Conservation (phyloP, 2,113 vertebrate genomes). For the Plecturocebus donacophilus region DNA sequence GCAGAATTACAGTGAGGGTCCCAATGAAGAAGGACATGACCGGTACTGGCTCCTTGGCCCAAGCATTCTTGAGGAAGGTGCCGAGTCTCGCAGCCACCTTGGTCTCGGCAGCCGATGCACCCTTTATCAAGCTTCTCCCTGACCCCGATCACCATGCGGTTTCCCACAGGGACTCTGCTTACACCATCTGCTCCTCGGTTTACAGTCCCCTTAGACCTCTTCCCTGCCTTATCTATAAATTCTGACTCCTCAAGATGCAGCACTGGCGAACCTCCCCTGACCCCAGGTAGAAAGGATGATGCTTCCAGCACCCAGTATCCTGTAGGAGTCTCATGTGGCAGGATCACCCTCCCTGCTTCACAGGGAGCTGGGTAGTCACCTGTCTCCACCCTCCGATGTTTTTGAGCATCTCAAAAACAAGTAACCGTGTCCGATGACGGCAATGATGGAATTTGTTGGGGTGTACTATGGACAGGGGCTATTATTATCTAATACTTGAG, state of each 20-base stretch:
- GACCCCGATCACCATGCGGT: fast-evolving
- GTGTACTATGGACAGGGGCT: neutral
- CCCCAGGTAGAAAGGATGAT: neutral
- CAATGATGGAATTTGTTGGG: neutral
- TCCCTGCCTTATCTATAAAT: neutral
- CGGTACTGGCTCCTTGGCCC: too few relatives aligned
- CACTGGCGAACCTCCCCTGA: neutral
- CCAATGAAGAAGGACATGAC: too few relatives aligned
- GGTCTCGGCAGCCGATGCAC: too few relatives aligned
- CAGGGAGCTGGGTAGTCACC: fast-evolving
- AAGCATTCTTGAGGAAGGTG: too few relatives aligned
- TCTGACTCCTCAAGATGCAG: neutral
- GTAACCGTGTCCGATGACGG: neutral
- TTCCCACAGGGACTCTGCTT: neutral
- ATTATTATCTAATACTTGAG: neutral
- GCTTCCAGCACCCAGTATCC: neutral
- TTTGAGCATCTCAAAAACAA: neutral
- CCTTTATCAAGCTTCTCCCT: neutral
- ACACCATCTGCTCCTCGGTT: neutral
- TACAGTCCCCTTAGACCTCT: neutral
- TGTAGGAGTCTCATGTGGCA: neutral
- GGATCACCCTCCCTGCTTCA: neutral
- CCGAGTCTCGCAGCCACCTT: too few relatives aligned
- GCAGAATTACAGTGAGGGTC: too few relatives aligned
- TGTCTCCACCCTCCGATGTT: too few relatives aligned